Evolutionary conservation across 2,797 vertebrate species (phyloP).

Genomic region (Cynopterus sphinx): DNA sequence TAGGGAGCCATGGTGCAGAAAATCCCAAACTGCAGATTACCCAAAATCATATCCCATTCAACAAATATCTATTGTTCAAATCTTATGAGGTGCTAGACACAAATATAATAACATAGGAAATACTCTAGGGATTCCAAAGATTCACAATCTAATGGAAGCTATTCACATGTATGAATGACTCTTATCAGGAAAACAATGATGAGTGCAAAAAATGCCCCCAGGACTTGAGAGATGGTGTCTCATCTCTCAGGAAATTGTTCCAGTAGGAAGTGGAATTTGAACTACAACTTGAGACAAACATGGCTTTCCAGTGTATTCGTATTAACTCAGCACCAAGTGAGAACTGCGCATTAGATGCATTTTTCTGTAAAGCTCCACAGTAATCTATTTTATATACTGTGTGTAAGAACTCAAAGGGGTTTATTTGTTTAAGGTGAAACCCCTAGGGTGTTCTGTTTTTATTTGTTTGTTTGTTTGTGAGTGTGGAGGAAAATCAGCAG

Average conservation of each 20-base stretch:
- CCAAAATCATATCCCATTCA: slow-evolving; percentile 28
- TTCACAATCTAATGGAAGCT: neutral
- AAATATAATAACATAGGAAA: neutral
- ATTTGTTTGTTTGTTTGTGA: neutral
- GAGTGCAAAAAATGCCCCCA: neutral
- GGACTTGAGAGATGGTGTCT: neutral
- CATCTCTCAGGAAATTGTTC: neutral
- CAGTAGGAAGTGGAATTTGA: neutral
- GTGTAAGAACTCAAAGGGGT: neutral
- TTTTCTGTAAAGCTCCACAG: neutral
- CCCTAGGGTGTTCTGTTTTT: neutral
- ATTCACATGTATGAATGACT: neutral
- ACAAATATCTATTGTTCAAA: slow-evolving; percentile 35
- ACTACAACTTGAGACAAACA: neutral
- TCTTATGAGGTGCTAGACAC: neutral
- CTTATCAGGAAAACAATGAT: neutral
- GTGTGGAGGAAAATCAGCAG: neutral
- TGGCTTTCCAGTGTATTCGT: neutral
- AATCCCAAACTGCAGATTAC: slow-evolving; percentile 20
- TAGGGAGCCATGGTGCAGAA: neutral
- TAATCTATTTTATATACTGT: neutral
- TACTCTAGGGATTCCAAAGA: neutral
- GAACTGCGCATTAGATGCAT: neutral
- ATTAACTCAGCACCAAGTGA: neutral
- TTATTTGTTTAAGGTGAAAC: neutral